Evolutionary conservation across 2,113 vertebrate species (phyloP), one percentile per base, ranked within the genome.

Genomic region (Cromileptes altivelis): DNA sequence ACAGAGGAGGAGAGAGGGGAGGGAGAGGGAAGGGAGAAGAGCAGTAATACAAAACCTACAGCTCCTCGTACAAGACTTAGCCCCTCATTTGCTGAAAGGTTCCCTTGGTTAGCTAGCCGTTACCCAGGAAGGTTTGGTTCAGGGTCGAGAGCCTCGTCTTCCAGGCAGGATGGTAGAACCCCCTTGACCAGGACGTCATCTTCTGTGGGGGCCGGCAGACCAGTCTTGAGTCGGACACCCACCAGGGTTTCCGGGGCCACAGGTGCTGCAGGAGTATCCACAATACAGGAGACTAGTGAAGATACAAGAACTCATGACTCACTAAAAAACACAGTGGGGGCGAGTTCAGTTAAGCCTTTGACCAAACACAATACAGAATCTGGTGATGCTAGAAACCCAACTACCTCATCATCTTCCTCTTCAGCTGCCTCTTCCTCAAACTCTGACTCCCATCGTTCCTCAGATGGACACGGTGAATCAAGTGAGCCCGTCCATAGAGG

Each of bases 161-260:
- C 89, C 30, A 93, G 92, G 23, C 87, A 87, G 53, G 90, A 92
- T 49, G 88, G 87, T 2, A 91, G 88, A 67, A 75, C 73, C n/a
- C 86, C 93, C 4, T 81, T 50, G 74, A 91, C 87, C 23, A 92
- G 93, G 72, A 69, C 88, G 1, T 94, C 92, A 30, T 93, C 94
- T 12, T 94, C 95, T 8, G 68, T 94, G 1, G 94, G 90, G 45
- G 91, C 91, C 42, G 86, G 84, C 3, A 90, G 85, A 73, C 92
- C 94, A 2, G 40, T 90, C 47, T 42, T 88, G 37, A 90, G 78
- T 73, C 88, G 88, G n/a, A 76, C 74, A 14, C 70, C 92, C 53
- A 89, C 90, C 0, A 90, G 88, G 61, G 80, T 91, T 19, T 91
- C 93, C n/a, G 91, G 83, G 8, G 91, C 92, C 18, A 75, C 84